Conservation (phyloP, 2,888 invertebrate species). For the Mythimna ferrago region DNA sequence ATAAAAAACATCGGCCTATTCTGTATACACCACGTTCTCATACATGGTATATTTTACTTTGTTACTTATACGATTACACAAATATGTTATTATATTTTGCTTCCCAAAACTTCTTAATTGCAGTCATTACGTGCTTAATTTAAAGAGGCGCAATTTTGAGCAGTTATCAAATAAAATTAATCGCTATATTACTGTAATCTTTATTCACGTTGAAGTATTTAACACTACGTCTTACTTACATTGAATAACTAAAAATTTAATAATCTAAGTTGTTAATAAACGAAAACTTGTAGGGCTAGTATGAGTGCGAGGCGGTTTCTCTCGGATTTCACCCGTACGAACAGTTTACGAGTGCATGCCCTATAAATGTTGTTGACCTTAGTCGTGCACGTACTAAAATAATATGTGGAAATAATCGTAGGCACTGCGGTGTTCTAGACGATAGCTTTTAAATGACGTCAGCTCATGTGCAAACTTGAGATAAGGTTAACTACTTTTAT, state of each 20-base stretch:
- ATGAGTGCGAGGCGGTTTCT: slow-evolving; percentile 60
- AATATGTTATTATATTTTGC: slow-evolving; percentile 31
- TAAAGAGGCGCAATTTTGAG: slow-evolving; percentile 43
- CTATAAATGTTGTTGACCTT: slow-evolving; percentile 67
- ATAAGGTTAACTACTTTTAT: slow-evolving; percentile 70
- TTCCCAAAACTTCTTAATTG: slow-evolving; percentile 43
- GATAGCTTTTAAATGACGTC: slow-evolving; percentile 60
- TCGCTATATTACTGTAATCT: slow-evolving; percentile 55
- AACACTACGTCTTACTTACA: slow-evolving; percentile 29
- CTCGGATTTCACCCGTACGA: slow-evolving; percentile 61
- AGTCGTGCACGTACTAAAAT: slow-evolving; percentile 60
- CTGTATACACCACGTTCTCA: slow-evolving; percentile 60
- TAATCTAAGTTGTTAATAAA: slow-evolving; percentile 50
- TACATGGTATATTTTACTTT: slow-evolving; percentile 25
- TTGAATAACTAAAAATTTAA: slow-evolving; percentile 39
- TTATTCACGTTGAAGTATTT: slow-evolving; percentile 59
- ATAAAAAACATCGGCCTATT: slow-evolving; percentile 71
- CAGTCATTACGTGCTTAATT: slow-evolving; percentile 55
- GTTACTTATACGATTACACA: slow-evolving; percentile 8
- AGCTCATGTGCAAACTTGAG: slow-evolving; percentile 50
- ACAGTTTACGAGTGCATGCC: slow-evolving; percentile 61
- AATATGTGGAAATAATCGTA: slow-evolving; percentile 55
- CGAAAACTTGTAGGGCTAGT: slow-evolving; percentile 59
- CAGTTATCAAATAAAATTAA: slow-evolving; percentile 34
- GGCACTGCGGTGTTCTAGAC: slow-evolving; percentile 48